Base-by-base conservation (phyloP, 2,888 invertebrate species). In the Chloromyia formosa region DNA sequence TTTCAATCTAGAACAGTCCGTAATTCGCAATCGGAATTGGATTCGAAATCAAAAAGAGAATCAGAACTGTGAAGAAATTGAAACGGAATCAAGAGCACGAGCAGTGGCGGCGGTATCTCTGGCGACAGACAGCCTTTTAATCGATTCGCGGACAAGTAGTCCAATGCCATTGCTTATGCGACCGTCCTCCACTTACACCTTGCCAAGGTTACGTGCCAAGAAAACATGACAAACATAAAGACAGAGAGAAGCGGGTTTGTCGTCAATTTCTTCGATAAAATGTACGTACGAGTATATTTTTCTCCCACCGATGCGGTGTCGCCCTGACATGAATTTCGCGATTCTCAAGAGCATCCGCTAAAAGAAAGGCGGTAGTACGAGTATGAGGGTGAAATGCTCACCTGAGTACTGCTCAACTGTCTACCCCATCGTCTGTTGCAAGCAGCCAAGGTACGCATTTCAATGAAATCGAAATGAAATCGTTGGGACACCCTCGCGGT, bases 91-190 rank as follows among this genome's bases (percentile, higher is more conserved):
- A 49, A 49, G 49, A 62, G 14, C 61, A 14, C 23, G 27, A 12
- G 40, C 12, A 23, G 42, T 40, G 16, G 71, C 4, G 58, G 9
- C 14, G 60, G 27, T 60, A 23, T 22, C 10, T 23, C 12, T 4
- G 16, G 16, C 27, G 18, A 58, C 40, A 71, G 42, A 71, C 58
- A 42, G 71, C n/a, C 62, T 71, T 58, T 54, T 23, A 40, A 71
- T 71, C 71, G 71, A 71, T 71, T 69, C 54, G 35, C 68, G 54
- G 16, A 53, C 68, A 69, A 69, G 23, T 69, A 69, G 68, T 54
- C 68, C 68, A 69, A 69, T 71, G 71, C 71, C 71, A 71, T 71
- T 71, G 71, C 58, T 71, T 58, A 58, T 58, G 71, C 58, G 58
- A 53, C 58, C 40, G 71, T 45, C 58, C 71, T 71, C 58, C 71